Base-by-base conservation (phyloP, 2,888 invertebrate species). In the Standfussiana lucernea region DNA sequence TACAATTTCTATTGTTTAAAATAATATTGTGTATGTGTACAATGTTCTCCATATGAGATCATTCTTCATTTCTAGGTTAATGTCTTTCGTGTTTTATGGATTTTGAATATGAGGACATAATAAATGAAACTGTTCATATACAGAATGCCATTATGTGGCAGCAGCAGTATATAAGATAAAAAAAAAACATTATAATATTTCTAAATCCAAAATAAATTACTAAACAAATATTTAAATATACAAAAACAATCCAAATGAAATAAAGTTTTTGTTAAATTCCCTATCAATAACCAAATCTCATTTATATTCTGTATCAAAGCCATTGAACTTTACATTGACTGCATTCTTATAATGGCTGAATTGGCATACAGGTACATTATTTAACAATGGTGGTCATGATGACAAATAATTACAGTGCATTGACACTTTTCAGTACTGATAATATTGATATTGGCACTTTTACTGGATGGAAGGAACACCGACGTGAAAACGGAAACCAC, bases 41-140 rank as follows among this genome's bases (percentile, higher is more conserved):
- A 70, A 70, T 76, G 8, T 64, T 75, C 67, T 72, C 24, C 28
- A 10, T 74, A 67, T 64, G 64, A 70, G 66, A 74, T 79, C 78
- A 83, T 40, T 73, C 50, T 66, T 68, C 13, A 50, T 77, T 86
- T 84, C 79, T 87, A 87, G 83, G 84, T 86, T 88, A 83, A 83
- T 77, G 79, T 77, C 53, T 83, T 77, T 61, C 65, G 79, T 68
- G 40, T 72, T 70, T 69, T 72, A 35, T 77, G 24, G 24, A 69
- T 81, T 45, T 45, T 66, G 62, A 67, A 71, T 67, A 62, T 50
- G 45, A 53, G 2, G 24, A 56, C 28, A 24, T 70, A 42, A 37
- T 67, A 45, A 82, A 76, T 45, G 0, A 35, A 56, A 42, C 47
- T 67, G 28, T 45, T 66, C n/a, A 15, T 37, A 40, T 13, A 37